Base-by-base conservation (phyloP, 2,888 invertebrate species). In the Apodemia duryi region DNA sequence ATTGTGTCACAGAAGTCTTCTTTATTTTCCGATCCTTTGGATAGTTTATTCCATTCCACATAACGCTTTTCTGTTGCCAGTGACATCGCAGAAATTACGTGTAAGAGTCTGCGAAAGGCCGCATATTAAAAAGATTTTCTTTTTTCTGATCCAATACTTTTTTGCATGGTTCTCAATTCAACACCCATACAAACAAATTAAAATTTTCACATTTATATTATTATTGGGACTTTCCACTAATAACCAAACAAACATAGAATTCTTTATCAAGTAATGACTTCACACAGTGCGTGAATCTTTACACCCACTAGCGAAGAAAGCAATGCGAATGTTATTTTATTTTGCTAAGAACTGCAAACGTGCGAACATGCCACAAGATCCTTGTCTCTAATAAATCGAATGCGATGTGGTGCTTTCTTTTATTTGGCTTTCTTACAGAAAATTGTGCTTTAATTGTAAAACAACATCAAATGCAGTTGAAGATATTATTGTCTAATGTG, bases 261-360 rank as follows among this genome's bases (percentile, higher is more conserved):
- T 49, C 49, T 49, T 49, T 13, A 49, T 49, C 49, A 49, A 49
- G 6, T n/a, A 49, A 49, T n/a, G 46, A 46, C 13, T n/a, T 52
- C n/a, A 57, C 43, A 52, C 13, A 65, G 35, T 7, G 29, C 60
- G 29, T 21, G 46, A 46, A 63, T 62, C 38, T 46, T 11, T 11
- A 67, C 67, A 62, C 54, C 67, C 65, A 68, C 63, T 35, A 51
- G 35, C 43, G 49, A 49, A 61, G 66, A 67, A 66, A 65, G 64
- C 63, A 61, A 67, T 57, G 54, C 35, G 63, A 62, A 60, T 54
- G 49, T 49, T 62, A 63, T 43, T 32, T 67, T 61, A 63, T 66
- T 63, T 63, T 63, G 57, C 46, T 61, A 21, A 49, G 49, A 49
- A 49, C n/a, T n/a, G 63, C 57, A 43, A 61, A 68, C 43, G 65